phyloP scores from a whole-genome alignment of 2,888 invertebrate species.

The Fragum whitleyi region DNA sequence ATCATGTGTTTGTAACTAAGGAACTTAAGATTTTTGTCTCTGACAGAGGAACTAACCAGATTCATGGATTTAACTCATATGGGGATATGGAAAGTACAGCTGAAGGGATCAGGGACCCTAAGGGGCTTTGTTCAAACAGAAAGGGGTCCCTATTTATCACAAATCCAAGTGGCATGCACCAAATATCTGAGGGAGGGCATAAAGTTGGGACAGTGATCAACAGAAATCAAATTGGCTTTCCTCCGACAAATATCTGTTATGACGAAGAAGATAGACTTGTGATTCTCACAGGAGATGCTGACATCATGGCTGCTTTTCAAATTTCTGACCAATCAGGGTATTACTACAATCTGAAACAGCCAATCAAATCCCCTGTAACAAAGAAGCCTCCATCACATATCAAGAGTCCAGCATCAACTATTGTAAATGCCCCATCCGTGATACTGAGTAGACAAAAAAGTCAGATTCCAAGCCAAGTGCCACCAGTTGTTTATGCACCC shows the following conservation, averaged over 20 bases:
- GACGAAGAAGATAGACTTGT: constrained; percentile 50
- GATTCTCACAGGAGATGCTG: constrained; percentile 46
- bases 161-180: constrained; percentile 53
- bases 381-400: not conserved
- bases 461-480: not conserved
- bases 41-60: constrained; percentile 53
- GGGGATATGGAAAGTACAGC: constrained; percentile 36
- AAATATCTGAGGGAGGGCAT: constrained; percentile 48
- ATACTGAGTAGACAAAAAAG: not conserved
- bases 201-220: constrained; percentile 46
- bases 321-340: constrained; percentile 21
- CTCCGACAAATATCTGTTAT: constrained; percentile 43
- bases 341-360: constrained; percentile 15
- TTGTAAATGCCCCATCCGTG: not conserved
- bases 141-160: constrained; percentile 43
- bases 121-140: constrained; percentile 42
- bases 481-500: not conserved
- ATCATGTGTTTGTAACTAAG: constrained; percentile 44
- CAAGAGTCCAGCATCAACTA: not conserved
- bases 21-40: constrained; percentile 45
- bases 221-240: constrained; percentile 49
- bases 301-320: constrained; percentile 47
- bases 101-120: constrained; percentile 47
- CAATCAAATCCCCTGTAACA: not conserved
- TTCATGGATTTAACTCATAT: constrained; percentile 44